Conservation (phyloP, 2,888 invertebrate genomes). For the Diadegma fenestrale region DNA sequence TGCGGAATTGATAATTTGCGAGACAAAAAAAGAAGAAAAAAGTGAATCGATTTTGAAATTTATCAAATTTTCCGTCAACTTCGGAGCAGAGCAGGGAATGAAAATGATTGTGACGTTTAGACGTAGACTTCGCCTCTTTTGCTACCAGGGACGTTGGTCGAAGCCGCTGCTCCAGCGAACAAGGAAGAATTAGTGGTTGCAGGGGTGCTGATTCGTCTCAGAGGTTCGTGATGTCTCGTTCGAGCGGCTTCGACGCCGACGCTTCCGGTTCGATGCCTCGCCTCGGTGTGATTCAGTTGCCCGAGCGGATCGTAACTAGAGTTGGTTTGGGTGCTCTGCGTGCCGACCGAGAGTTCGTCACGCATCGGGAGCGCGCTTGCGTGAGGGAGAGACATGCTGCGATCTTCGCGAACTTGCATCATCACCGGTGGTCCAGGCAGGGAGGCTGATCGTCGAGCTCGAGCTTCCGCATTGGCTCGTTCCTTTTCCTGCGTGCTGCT, state of each 20-base stretch:
- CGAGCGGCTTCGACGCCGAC: slow-evolving; percentile 75
- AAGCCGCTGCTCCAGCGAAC: slow-evolving; percentile 66
- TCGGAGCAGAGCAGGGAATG: not conserved
- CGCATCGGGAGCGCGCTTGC: slow-evolving; percentile 78
- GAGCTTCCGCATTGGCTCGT: slow-evolving; percentile 62
- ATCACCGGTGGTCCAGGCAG: slow-evolving; percentile 79
- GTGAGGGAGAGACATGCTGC: slow-evolving; percentile 82
- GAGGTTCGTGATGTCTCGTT: slow-evolving; percentile 72
- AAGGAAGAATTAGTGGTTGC: slow-evolving; percentile 76
- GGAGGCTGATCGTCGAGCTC: slow-evolving; percentile 84
- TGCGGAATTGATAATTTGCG: not conserved
- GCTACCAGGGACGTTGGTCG: slow-evolving; percentile 71
- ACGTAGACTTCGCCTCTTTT: slow-evolving; percentile 87
- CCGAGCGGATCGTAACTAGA: slow-evolving; percentile 49
- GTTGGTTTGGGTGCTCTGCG: slow-evolving; percentile 69
- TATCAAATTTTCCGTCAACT: not conserved
- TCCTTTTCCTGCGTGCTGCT: slow-evolving; percentile 66
- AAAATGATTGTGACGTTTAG: slow-evolving; percentile 75
- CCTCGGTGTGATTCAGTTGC: slow-evolving; percentile 62
- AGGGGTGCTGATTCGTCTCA: slow-evolving; percentile 85
- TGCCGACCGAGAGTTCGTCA: slow-evolving; percentile 73
- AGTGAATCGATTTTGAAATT: not conserved
- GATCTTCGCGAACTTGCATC: slow-evolving; percentile 77
- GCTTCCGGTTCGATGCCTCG: slow-evolving; percentile 80
- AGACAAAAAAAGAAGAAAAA: not conserved